These are phyloP conservation scores for Aspiorhynchus laticeps DNA, from an alignment of 2,113 vertebrate genomes.

Conservation along the genomic window DNA sequence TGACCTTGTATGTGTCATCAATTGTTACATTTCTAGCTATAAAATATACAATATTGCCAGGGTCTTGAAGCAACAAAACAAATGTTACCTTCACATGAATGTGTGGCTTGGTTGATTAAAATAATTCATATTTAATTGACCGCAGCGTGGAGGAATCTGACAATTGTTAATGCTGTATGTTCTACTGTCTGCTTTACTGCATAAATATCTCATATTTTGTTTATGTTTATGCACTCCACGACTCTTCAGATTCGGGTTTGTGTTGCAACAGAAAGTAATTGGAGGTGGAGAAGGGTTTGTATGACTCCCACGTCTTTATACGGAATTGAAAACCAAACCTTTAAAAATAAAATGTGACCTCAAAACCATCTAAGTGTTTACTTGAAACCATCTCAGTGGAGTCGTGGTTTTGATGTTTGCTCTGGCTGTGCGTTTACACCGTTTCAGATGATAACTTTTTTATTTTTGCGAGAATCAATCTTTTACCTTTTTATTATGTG, in stretches of 20 bases:
- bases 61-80: constrained; percentile 27
- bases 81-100: constrained; percentile 31
- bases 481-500: not conserved
- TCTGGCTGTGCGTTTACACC: not conserved
- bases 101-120: not conserved
- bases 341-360: constrained; percentile 3
- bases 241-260: not conserved
- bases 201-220: constrained; percentile 28
- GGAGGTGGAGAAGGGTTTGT: not conserved
- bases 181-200: not conserved
- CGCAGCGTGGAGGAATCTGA: not conserved
- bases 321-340: constrained; percentile 5
- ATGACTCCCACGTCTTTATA: constrained; percentile 9
- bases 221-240: constrained; percentile 17
- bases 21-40: not conserved
- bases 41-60: constrained; percentile 9
- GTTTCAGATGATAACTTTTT: not conserved
- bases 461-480: not conserved
- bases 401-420: not conserved
- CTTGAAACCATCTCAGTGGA: constrained; percentile 23
- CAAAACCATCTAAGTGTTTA: constrained; percentile 20
- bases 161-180: not conserved
- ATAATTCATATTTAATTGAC: constrained; percentile 30
- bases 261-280: constrained; percentile 19
- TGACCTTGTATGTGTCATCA: constrained; percentile 41